Base-by-base conservation (phyloP, 2,888 invertebrate species). In the Tetragonula carbonaria region DNA sequence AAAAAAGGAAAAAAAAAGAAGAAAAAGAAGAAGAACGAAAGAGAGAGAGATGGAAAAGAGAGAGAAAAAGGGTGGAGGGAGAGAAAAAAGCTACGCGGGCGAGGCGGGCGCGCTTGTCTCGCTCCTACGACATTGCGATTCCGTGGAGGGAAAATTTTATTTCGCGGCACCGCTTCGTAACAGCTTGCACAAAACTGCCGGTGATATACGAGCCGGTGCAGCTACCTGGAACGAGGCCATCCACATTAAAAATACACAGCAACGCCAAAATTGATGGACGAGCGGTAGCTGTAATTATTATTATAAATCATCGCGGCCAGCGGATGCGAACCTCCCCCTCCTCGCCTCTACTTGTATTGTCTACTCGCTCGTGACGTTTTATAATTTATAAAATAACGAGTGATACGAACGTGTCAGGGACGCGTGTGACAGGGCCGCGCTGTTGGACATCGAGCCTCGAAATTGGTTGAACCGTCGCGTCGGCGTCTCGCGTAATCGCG, bases 161-260 rank as follows among this genome's bases (percentile, higher is more conserved):
- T 92, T 91, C 88, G 86, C 86, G 83, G 88, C 87, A 74, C 91
- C 87, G 90, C 87, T 88, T 88, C 88, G 93, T 92, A 92, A 93
- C 93, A 92, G 93, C 93, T 92, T 93, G 93, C 90, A 92, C 92
- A 92, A 92, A 92, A 92, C 89, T 90, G 90, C 87, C 88, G 90
- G 91, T 92, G 93, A 93, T 93, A 93, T 92, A 93, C 90, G 92
- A 93, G 89, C 86, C 78, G 80, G 84, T 77, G 86, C 84, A 85
- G 88, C 81, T 90, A 88, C 89, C 91, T 87, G 88, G 88, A 89
- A 88, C 88, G 87, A 86, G 87, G 87, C 88, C 88, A 90, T 90
- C 79, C 89, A 76, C 91, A 90, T 89, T 91, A 90, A 91, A 91
- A 89, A 91, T 90, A 87, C 87, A 88, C 88, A 73, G 82, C 86